Evolutionary conservation across 2,888 invertebrate species (phyloP).

Genomic region (Morpho deidamia): DNA sequence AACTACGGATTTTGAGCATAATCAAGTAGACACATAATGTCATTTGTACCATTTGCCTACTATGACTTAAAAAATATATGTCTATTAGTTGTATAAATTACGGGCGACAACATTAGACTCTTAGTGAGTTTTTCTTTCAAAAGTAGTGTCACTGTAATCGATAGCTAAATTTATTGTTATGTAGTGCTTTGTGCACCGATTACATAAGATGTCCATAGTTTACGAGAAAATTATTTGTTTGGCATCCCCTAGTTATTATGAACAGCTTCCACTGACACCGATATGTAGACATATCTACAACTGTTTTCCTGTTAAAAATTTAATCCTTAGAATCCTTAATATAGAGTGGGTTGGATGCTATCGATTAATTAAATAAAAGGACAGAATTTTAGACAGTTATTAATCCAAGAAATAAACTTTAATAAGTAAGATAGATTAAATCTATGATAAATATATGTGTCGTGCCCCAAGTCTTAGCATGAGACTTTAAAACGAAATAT

Average conservation of each 20-base stretch:
- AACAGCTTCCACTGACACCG: slow-evolving; percentile 9
- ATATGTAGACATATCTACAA: slow-evolving; percentile 4
- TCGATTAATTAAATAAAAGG: background rate
- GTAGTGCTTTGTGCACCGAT: slow-evolving; percentile 16
- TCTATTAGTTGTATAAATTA: too few relatives aligned
- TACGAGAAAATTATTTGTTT: slow-evolving; percentile 9
- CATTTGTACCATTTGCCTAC: too few relatives aligned
- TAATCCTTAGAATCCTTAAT: slow-evolving; percentile 1
- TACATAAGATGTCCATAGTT: slow-evolving; percentile 1
- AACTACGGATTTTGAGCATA: too few relatives aligned
- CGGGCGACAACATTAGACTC: too few relatives aligned
- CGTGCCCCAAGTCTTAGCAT: slow-evolving; percentile 11
- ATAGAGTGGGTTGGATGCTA: slow-evolving; percentile 1
- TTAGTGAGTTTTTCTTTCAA: background rate
- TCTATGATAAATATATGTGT: slow-evolving; percentile 4
- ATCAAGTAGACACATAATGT: too few relatives aligned
- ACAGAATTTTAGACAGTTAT: slow-evolving; percentile 3
- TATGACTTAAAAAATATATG: too few relatives aligned
- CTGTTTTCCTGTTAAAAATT: slow-evolving; percentile 4
- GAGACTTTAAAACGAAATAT: slow-evolving; percentile 11
- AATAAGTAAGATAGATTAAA: slow-evolving; percentile 10
- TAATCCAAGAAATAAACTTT: background rate
- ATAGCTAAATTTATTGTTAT: slow-evolving; percentile 2
- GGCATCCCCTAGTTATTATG: slow-evolving; percentile 11
- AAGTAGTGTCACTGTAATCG: background rate